Conservation (phyloP, 2,113 vertebrate genomes). For the Regulus satrapa region DNA sequence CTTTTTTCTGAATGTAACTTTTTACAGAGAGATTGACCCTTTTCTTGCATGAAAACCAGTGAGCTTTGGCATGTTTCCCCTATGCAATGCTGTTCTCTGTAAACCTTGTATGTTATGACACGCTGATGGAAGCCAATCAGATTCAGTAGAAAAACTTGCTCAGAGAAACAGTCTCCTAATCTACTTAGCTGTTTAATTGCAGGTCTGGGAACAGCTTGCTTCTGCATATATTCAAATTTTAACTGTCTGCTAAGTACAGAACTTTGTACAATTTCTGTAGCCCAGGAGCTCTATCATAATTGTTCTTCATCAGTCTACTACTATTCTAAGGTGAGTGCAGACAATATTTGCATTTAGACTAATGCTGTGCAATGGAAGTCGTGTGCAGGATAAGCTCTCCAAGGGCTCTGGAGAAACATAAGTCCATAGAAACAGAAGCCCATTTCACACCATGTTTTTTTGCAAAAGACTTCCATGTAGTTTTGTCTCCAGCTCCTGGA, state of each 20-base stretch:
- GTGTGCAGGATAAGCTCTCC: not conserved
- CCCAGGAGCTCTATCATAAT: not conserved
- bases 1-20: not conserved
- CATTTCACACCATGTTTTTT: not conserved
- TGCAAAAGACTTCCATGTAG: accelerated
- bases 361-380: not conserved
- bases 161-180: not conserved
- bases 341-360: not conserved
- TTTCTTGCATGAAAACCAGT: not conserved
- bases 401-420: not conserved
- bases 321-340: not conserved
- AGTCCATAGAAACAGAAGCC: not conserved
- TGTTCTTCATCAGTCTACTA: not conserved
- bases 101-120: not conserved
- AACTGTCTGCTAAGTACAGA: conserved; percentile 2
- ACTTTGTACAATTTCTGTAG: not conserved
- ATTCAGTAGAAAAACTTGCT: conserved; percentile 35
- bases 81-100: not conserved
- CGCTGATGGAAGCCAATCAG: not conserved
- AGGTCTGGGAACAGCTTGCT: not conserved
- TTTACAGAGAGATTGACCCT: not conserved
- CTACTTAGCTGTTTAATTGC: not conserved
- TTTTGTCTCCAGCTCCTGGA: not conserved
- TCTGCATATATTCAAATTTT: conserved; percentile 16
- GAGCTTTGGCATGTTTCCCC: not conserved